Percentiles rank a stretch among this genome's conserved stretches.
Evolutionary conservation across 1,140 invertebrate species (phyloP).

Genomic region (Eumaeus atala): DNA sequence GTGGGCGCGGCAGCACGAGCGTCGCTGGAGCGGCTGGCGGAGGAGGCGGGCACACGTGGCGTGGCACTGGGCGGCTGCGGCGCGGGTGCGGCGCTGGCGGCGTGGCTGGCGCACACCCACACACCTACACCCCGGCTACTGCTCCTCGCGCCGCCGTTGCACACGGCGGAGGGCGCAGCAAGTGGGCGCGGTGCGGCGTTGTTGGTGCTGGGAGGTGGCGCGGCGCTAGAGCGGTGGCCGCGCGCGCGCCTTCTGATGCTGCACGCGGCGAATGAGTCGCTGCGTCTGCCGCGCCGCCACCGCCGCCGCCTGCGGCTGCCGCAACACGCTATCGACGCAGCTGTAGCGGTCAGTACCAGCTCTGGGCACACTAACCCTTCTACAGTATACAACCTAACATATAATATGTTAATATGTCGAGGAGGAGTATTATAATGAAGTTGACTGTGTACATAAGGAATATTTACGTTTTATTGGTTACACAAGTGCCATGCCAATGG

Average conservation of each 20-base stretch:
- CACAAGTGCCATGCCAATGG: too few species aligned
- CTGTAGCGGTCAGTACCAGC: conserved; percentile 23
- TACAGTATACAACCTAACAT: neutral
- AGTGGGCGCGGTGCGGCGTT: conserved; percentile 65
- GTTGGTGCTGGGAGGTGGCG: conserved; percentile 69
- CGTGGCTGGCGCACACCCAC: conserved; percentile 14
- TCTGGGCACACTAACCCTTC: neutral
- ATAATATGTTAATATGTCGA: too few species aligned
- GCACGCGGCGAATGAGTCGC: conserved; percentile 33
- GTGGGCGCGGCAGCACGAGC: conserved; percentile 10
- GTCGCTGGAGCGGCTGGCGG: neutral
- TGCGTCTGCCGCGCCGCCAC: conserved; percentile 29
- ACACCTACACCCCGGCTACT: conserved; percentile 22
- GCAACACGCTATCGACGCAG: conserved; percentile 47
- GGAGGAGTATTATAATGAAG: too few species aligned
- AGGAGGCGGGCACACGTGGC: conserved; percentile 18
- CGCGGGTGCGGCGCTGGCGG: conserved; percentile 28
- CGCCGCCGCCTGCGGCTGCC: conserved; percentile 30
- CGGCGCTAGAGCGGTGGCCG: conserved; percentile 19
- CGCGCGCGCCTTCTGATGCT: conserved; percentile 29
- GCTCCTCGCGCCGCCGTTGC: conserved; percentile 37
- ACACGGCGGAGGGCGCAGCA: conserved; percentile 36
- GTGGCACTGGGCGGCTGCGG: conserved; percentile 34
- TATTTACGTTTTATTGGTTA: too few species aligned
- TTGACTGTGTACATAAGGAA: too few species aligned